phyloP scores from a whole-genome alignment of 1,140 invertebrate species.

The Drosophila quadrilineata region DNA sequence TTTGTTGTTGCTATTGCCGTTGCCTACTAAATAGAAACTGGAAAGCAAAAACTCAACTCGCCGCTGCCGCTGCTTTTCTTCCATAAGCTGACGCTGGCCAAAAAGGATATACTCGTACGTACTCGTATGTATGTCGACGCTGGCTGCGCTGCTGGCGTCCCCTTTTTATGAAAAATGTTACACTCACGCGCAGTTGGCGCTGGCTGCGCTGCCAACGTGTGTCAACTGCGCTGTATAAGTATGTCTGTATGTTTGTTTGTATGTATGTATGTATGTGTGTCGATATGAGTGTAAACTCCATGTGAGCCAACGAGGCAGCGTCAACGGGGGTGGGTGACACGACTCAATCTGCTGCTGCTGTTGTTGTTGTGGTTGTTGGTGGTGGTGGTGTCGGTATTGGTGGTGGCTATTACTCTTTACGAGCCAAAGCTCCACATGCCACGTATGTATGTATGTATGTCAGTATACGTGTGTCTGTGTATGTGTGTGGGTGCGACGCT shows the following conservation, averaged over 20 bases:
- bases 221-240: slow-evolving; percentile 53
- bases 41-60: slow-evolving; percentile 70
- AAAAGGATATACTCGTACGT: no score
- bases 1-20: not conserved
- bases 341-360: not conserved
- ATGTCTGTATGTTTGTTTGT: slow-evolving; percentile 8
- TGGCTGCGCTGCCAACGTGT: slow-evolving; percentile 59
- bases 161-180: slow-evolving; percentile 73
- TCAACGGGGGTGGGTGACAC: slow-evolving; percentile 40
- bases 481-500: slow-evolving; percentile 49
- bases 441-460: slow-evolving; percentile 48
- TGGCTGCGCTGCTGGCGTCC: slow-evolving; percentile 43
- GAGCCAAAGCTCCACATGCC: slow-evolving; percentile 63
- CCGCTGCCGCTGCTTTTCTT: slow-evolving; percentile 53
- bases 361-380: slow-evolving; percentile 31
- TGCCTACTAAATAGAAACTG: slow-evolving; percentile 34
- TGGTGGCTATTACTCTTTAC: slow-evolving; percentile 74
- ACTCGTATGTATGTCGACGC: slow-evolving; percentile 64
- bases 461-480: slow-evolving; percentile 27
- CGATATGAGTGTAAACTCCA: slow-evolving; percentile 50
- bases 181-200: slow-evolving; percentile 66
- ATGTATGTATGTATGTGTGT: slow-evolving; percentile 11
- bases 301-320: slow-evolving; percentile 55
- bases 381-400: slow-evolving; percentile 43
- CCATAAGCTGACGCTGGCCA: slow-evolving; percentile 62